Evolutionary conservation across 1,140 invertebrate genomes (phyloP).

Genomic region (Cataglyphis hispanica): DNA sequence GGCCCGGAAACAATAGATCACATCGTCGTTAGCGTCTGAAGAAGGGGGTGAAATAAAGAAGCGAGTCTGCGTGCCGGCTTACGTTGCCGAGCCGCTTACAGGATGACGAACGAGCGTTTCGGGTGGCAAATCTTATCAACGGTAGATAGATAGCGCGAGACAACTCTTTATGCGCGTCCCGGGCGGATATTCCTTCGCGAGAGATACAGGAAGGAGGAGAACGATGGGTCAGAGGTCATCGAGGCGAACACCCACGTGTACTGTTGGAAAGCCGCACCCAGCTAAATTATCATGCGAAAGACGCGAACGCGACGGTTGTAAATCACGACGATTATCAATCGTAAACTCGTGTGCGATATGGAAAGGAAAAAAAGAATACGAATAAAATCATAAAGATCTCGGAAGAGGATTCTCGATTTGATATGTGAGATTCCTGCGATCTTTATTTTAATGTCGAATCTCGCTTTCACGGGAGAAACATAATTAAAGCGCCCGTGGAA

Average conservation of each 20-base stretch:
- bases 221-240: conserved; percentile 50
- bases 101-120: conserved; percentile 62
- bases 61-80: neutral
- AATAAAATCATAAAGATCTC: neutral
- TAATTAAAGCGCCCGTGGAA: conserved; percentile 61
- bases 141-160: conserved; percentile 15
- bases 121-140: conserved; percentile 65
- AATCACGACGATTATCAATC: conserved; percentile 28
- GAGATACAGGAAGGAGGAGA: neutral
- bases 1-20: conserved; percentile 29
- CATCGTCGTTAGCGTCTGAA: conserved; percentile 24
- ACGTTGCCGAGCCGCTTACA: conserved; percentile 35
- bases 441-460: neutral
- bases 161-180: conserved; percentile 15
- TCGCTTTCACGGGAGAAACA: conserved; percentile 45
- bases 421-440: neutral
- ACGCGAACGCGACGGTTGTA: conserved; percentile 18
- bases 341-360: too few species aligned
- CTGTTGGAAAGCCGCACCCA: conserved; percentile 35
- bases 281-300: conserved; percentile 56
- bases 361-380: too few species aligned
- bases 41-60: conserved; percentile 5
- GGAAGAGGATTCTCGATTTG: neutral
- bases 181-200: neutral
- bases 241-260: conserved; percentile 56